Base-by-base conservation (phyloP, 2,888 invertebrate species). In the Philaethria dido region DNA sequence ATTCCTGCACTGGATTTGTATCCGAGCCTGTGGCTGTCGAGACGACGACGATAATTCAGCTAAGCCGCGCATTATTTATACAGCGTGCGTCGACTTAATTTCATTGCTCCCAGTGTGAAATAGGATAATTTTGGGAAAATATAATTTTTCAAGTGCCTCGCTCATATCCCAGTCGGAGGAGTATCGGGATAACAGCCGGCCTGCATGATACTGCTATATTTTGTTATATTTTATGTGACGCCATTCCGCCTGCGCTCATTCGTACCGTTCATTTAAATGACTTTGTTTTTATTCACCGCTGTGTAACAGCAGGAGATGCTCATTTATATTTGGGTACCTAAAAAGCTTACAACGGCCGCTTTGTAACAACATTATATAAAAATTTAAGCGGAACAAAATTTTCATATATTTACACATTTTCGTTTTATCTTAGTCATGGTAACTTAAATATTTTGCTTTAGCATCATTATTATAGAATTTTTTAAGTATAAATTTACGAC, bases 171-270 rank as follows among this genome's bases (percentile, higher is more conserved):
- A 33, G 18, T 33, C 13, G 39, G 11, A 39, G 39, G 11, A 33
- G 39, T 13, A 14, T 3, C 48, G 48, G 22, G 22, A 5, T 22
- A 4, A 6, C 47, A 4, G 47, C 13, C 48, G 48, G 25, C 5
- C 14, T 0, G 48, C 22, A 13, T 22, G 13, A n/a, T 47, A 59
- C 39, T 42, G 29, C 33, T 29, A 45, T 33, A 20, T 60, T 44
- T 25, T 54, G 60, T 61, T 54, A 61, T 60, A 20, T 66, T 66
- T 66, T 66, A 66, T 61, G 54, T 36, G 45, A 61, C 18, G 18
- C 42, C 18, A 3, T 20, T 54, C 18, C 8, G 18, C 62, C n/a
- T n/a, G n/a, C n/a, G n/a, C n/a, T n/a, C n/a, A 6, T 44, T 5
- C 18, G 36, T 66, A 54, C 39, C 39, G 29, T 66, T 62, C 14